Conservation (phyloP, 2,113 vertebrate species). For the Dunckerocampus dactyliophorus region DNA sequence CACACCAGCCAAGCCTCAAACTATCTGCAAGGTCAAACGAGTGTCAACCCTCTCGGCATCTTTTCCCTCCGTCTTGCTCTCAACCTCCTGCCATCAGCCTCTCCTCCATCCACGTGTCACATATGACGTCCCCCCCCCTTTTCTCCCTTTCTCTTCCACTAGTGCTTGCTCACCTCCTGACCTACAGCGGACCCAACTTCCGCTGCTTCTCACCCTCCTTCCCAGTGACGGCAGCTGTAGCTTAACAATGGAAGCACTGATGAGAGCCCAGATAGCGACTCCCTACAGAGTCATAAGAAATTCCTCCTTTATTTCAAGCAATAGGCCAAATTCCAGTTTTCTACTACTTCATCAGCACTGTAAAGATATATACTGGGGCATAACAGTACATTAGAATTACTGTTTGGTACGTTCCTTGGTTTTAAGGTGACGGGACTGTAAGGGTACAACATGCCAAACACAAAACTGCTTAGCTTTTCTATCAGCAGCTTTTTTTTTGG, state of each 20-base stretch:
- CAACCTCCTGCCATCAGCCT: slow-evolving; percentile 48
- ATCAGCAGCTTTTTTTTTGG: too few species aligned
- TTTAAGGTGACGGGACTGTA: too few species aligned
- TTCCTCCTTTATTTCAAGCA: slow-evolving; percentile 4
- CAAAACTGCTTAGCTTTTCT: too few species aligned
- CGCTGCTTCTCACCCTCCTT: slow-evolving; percentile 29
- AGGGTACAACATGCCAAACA: too few species aligned
- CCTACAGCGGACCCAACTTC: slow-evolving; percentile 36
- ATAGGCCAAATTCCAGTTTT: not conserved
- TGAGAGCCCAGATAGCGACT: slow-evolving; percentile 6
- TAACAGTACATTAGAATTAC: too few species aligned
- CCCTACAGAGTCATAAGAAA: not conserved
- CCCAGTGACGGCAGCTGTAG: slow-evolving; percentile 47
- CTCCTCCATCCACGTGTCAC: slow-evolving; percentile 39
- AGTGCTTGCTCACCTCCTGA: slow-evolving; percentile 46
- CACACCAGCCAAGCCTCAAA: slow-evolving; percentile 25
- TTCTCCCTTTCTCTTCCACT: slow-evolving; percentile 32
- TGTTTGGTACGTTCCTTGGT: too few species aligned
- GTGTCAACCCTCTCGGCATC: slow-evolving; percentile 39
- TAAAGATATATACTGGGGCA: too few species aligned
- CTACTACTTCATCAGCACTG: not conserved
- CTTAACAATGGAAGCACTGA: slow-evolving; percentile 8
- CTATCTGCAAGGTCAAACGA: slow-evolving; percentile 62
- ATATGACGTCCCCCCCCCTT: slow-evolving; percentile 45
- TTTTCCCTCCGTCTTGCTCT: slow-evolving; percentile 25